Percentiles rank a stretch among this genome's conserved stretches.
phyloP scores from a whole-genome alignment of 2,888 invertebrate genomes.

The Agelastica alni region DNA sequence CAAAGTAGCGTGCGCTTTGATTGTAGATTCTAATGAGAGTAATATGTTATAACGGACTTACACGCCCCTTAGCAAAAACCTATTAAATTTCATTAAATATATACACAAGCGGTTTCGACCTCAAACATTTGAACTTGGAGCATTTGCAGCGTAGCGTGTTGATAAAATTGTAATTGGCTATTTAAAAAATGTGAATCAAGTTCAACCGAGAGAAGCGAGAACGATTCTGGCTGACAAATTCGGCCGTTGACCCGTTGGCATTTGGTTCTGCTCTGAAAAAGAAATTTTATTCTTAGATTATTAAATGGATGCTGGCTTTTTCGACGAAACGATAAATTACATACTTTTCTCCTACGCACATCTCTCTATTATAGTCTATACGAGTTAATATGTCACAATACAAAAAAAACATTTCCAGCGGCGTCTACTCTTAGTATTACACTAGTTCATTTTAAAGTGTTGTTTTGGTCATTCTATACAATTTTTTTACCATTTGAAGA shows the following conservation, averaged over 20 bases:
- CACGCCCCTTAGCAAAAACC: too few species aligned
- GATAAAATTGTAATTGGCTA: slow-evolving; percentile 27
- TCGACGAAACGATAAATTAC: slow-evolving; percentile 28
- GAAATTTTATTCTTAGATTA: slow-evolving; percentile 34
- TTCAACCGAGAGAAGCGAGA: slow-evolving; percentile 35
- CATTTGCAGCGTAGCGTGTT: slow-evolving; percentile 11
- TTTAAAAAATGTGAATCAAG: slow-evolving; percentile 36
- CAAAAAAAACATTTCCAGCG: not conserved
- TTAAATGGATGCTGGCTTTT: slow-evolving; percentile 25
- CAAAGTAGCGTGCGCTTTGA: too few species aligned
- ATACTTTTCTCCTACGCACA: slow-evolving; percentile 30
- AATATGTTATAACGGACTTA: too few species aligned
- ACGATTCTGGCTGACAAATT: slow-evolving; percentile 22
- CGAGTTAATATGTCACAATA: slow-evolving; percentile 1
- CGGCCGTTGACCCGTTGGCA: slow-evolving; percentile 34
- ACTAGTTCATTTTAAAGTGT: too few species aligned
- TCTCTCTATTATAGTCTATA: slow-evolving; percentile 6
- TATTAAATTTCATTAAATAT: too few species aligned
- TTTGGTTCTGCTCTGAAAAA: slow-evolving; percentile 22
- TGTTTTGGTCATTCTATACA: too few species aligned
- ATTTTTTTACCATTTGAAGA: too few species aligned
- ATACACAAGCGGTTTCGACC: slow-evolving; percentile 22
- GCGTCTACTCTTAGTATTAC: too few species aligned
- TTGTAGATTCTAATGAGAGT: too few species aligned
- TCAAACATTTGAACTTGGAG: slow-evolving; percentile 29